Percentiles rank a stretch among this genome's conserved stretches.
These are phyloP conservation scores for Chelmon rostratus DNA, from an alignment of 2,797 vertebrate species.

Conservation along the genomic window DNA sequence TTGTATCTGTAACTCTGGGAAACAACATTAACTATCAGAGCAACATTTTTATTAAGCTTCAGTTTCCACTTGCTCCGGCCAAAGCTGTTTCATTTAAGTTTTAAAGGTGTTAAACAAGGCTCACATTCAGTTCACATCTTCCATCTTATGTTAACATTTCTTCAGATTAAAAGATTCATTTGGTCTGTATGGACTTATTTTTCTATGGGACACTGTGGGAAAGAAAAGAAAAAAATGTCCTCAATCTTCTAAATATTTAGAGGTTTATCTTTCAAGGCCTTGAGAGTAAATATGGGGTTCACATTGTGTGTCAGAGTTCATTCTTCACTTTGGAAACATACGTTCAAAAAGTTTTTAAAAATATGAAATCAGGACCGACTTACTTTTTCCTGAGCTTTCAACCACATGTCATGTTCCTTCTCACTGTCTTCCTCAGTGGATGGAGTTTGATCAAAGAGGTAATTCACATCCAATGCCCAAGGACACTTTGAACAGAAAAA, in stretches of 20 bases:
- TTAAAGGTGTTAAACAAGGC: not conserved
- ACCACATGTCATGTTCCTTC: not conserved
- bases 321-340: not conserved
- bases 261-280: not conserved
- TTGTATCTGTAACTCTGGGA: slow-evolving; percentile 34
- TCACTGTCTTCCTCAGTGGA: too few species aligned
- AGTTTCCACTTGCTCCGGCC: not conserved
- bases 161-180: not conserved
- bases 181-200: not conserved
- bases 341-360: too few species aligned
- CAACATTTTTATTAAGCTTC: not conserved
- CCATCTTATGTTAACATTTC: not conserved
- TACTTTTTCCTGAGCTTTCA: too few species aligned
- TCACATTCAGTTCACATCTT: not conserved
- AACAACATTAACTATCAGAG: not conserved
- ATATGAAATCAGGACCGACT: too few species aligned
- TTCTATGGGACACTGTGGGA: not conserved
- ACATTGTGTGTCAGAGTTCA: not conserved
- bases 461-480: too few species aligned
- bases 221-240: too few species aligned
- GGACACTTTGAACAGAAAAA: too few species aligned
- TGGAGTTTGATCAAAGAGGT: too few species aligned
- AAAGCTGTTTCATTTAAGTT: not conserved
- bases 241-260: not conserved
- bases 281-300: not conserved